phyloP scores from a whole-genome alignment of 2,797 vertebrate genomes.

The Artibeus lituratus region DNA sequence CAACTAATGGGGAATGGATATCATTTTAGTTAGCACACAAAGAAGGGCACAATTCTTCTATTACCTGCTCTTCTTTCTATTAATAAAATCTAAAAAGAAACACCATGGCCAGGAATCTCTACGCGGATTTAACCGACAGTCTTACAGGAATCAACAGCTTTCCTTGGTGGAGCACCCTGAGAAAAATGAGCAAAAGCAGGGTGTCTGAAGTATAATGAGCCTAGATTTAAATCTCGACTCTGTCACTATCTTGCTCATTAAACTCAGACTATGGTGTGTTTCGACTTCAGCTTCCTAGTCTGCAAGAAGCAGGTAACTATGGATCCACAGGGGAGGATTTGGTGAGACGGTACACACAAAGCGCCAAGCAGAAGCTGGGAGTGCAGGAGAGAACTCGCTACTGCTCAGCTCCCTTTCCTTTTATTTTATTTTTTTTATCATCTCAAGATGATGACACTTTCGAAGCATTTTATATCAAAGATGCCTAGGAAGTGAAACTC shows the following conservation, averaged over 20 bases:
- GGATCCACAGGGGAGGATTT: neutral
- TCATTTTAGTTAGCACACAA: neutral
- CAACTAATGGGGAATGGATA: neutral
- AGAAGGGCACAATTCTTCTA: neutral
- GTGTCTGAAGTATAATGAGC: neutral
- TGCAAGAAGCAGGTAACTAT: neutral
- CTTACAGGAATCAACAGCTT: neutral
- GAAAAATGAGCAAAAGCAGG: neutral
- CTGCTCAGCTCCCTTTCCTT: neutral
- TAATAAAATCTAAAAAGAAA: constrained; percentile 8
- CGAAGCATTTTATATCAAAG: neutral
- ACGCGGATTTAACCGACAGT: neutral
- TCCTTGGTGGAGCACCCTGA: neutral
- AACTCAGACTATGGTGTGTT: neutral
- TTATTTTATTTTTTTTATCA: neutral
- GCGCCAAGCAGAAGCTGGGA: neutral
- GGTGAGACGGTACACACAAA: neutral
- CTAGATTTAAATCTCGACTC: neutral
- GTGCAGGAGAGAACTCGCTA: neutral
- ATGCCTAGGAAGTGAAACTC: neutral
- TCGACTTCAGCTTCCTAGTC: neutral
- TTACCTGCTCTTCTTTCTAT: neutral
- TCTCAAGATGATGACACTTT: neutral
- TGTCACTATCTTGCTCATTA: neutral
- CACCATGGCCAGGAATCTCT: neutral